A percentile compares a stretch with the other conserved stretches of the same genome.
Evolutionary conservation across 2,113 vertebrate genomes (phyloP).

Genomic region (Stercorarius parasiticus): DNA sequence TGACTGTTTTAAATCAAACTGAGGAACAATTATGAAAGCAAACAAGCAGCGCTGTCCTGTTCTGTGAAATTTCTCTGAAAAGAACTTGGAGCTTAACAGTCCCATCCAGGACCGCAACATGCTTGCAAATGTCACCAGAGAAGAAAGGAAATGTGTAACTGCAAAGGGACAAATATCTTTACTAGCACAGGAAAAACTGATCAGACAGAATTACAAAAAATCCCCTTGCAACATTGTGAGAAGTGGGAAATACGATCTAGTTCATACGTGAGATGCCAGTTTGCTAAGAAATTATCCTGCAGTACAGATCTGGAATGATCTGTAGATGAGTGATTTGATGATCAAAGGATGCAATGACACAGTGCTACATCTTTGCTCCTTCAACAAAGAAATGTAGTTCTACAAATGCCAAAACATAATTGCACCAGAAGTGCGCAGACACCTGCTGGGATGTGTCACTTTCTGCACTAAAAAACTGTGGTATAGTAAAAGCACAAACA

Average conservation of each 20-base stretch:
- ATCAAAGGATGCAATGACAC: background rate
- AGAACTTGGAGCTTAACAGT: background rate
- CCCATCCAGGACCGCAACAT: background rate
- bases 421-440: background rate
- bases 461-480: background rate
- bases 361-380: background rate
- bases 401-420: background rate
- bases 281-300: background rate
- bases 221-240: background rate
- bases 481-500: background rate
- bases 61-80: background rate
- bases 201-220: background rate
- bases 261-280: background rate
- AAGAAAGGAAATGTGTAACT: background rate
- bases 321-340: background rate
- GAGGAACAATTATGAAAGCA: background rate
- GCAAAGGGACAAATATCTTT: background rate
- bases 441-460: background rate
- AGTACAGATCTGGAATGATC: background rate
- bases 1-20: background rate
- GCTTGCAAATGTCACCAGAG: background rate
- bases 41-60: background rate
- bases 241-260: background rate
- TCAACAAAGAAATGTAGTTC: background rate
- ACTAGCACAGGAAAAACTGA: background rate